Evolutionary conservation across 2,888 invertebrate species (phyloP), one percentile per base, ranked within the genome.

Genomic region (Phortica okadai): DNA sequence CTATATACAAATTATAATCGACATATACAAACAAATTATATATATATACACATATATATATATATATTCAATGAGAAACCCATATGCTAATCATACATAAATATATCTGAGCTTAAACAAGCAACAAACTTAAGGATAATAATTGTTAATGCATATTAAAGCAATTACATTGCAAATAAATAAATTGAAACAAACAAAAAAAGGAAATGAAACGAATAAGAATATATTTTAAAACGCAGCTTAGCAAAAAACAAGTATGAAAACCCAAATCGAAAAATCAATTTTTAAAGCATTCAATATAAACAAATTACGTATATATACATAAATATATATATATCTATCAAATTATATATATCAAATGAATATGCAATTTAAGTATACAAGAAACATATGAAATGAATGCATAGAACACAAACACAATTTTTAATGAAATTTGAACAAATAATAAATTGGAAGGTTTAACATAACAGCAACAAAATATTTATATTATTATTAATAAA

Each of bases 391-490:
- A 78, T 78, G 73, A 74, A 76, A 73, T 59, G 78, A 50, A 74
- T 83, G 82, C 80, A 84, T 86, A 85, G 81, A 85, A 84, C 77
- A 77, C 76, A 79, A 77, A 76, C 73, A 59, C n/a, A 59, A 59
- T 59, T 59, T 59, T 59, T 59, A 59, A 59, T 11, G 10, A 21
- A 59, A 59, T n/a, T 50, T 45, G 67, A 77, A 66, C 16, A 10
- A 11, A 21, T 6, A 64, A 74, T 50, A 45, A 74, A 50, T 50
- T 8, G 14, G 1, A 14, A 50, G 50, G 50, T 50, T 50, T 11
- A 50, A 50, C 14, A 50, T 50, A 14, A 50, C 50, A 50, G 50
- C 50, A 33, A 33, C 50, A 14, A 50, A 50, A 70, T 21, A 67
- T 79, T 80, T 76, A 77, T 69, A 79, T 76, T 78, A 33, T 33